These are phyloP conservation scores for Callyntrura guangdongensis DNA, from an alignment of 2,888 invertebrate genomes.

Conservation along the genomic window DNA sequence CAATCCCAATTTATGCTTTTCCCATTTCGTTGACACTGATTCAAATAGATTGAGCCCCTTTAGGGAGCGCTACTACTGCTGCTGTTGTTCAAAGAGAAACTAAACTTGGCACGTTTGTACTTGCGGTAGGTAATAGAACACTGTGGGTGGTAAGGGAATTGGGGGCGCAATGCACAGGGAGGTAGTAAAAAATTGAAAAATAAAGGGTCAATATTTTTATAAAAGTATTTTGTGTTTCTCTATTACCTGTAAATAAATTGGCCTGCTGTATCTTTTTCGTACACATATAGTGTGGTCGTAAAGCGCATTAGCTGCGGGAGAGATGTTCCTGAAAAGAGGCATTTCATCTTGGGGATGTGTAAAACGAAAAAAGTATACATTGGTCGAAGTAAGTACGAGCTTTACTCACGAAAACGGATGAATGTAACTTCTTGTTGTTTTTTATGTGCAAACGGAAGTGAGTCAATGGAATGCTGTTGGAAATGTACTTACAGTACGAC, in stretches of 20 bases:
- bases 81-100: neutral
- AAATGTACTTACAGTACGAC: neutral
- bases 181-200: conserved; percentile 57
- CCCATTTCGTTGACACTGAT: conserved; percentile 74
- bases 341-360: conserved; percentile 13
- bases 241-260: conserved; percentile 4
- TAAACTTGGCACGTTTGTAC: neutral
- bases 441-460: conserved; percentile 28
- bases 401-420: neutral
- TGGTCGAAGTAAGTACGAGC: too few relatives aligned
- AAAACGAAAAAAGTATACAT: neutral
- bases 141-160: neutral
- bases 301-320: neutral
- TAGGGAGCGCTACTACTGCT: conserved; percentile 27
- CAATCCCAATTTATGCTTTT: conserved; percentile 72
- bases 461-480: conserved; percentile 29
- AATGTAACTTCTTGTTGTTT: conserved; percentile 22
- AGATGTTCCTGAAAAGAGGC: neutral
- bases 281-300: neutral
- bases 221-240: conserved; percentile 28
- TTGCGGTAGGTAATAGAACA: conserved; percentile 25
- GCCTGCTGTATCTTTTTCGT: conserved; percentile 1
- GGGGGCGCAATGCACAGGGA: conserved; percentile 10
- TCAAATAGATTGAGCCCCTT: conserved; percentile 74
- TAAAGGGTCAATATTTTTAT: conserved; percentile 54